These are phyloP conservation scores for Zele albiditarsus DNA, from an alignment of 2,888 invertebrate species.

Conservation along the genomic window DNA sequence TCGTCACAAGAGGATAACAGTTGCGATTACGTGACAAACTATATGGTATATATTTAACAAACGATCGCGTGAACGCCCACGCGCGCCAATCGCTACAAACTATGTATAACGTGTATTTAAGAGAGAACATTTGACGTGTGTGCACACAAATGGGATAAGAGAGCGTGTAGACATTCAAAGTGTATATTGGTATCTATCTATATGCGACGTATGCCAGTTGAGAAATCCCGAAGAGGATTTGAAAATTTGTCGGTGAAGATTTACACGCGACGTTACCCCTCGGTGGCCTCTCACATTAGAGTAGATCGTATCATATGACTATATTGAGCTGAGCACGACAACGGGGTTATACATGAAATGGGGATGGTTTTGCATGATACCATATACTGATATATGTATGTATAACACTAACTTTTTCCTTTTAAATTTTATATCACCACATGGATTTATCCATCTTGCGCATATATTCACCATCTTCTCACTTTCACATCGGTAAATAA, in stretches of 20 bases:
- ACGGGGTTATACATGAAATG: conserved; percentile 25
- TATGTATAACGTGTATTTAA: not conserved
- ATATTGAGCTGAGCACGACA: conserved; percentile 38
- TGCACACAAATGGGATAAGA: not conserved
- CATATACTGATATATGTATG: conserved; percentile 8
- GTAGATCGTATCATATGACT: conserved; percentile 53
- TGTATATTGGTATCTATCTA: not conserved
- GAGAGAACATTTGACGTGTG: not conserved
- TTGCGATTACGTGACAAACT: conserved; percentile 14
- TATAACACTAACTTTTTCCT: not conserved
- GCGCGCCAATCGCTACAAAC: not conserved
- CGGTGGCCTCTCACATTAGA: conserved; percentile 50
- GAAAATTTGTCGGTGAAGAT: conserved; percentile 60
- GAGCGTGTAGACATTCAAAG: not conserved
- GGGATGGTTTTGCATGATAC: conserved; percentile 27
- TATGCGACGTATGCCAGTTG: conserved; percentile 37
- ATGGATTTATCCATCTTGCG: not conserved
- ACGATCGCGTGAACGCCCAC: conserved; percentile 5
- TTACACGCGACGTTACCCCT: conserved; percentile 51
- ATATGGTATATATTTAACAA: conserved; percentile 3
- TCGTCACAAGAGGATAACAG: conserved; percentile 8
- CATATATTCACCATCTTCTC: not conserved
- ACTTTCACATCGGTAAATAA: not conserved
- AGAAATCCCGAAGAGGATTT: conserved; percentile 60
- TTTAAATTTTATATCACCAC: not conserved